Base-by-base conservation (phyloP, 1,140 invertebrate genomes). In the Dryas iulia region DNA sequence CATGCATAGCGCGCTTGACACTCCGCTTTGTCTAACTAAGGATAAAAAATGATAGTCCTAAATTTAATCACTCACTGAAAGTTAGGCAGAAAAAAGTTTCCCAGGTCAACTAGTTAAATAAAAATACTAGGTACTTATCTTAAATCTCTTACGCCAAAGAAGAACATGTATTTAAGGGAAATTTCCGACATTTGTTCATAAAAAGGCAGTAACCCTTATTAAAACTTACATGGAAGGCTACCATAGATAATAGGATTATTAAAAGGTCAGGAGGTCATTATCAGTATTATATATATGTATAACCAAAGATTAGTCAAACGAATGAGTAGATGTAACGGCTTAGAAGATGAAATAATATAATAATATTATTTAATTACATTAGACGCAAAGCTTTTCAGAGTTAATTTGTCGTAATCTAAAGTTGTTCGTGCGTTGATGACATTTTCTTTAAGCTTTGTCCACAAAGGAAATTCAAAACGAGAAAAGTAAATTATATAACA, bases 401-500 rank as follows among this genome's bases (percentile, higher is more conserved):
- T 59, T 35, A 35, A 59, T 59, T 59, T 59, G 26, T 59, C 18
- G 18, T 33, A 59, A 59, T 59, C 18, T 23, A n/a, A 59, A 59
- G 14, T 59, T 33, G 35, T n/a, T 23, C 58, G 18, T 35, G 58
- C 58, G 54, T 59, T 59, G 30, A 59, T 12, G 58, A 59, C 30
- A 59, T 35, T 59, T 59, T 18, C 58, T 59, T 24, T 24, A 21
- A 33, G 28, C 14, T 59, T 59, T 59, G 18, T 59, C 18, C 11
- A 31, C 58, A 59, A 59, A 35, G 30, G 21, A 35, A 59, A 11
- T 23, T 35, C 10, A 33, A 25, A 25, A 25, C 21, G 53, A 25
- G 7, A 54, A 54, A 25, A 25, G 6, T 25, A 54, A 54, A 25
- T 54, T 54, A 54, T n/a, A 25, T 53, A 11, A 24, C 3, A 5